Conservation (phyloP, 2,888 invertebrate genomes). For the Podotricha telesiphe region DNA sequence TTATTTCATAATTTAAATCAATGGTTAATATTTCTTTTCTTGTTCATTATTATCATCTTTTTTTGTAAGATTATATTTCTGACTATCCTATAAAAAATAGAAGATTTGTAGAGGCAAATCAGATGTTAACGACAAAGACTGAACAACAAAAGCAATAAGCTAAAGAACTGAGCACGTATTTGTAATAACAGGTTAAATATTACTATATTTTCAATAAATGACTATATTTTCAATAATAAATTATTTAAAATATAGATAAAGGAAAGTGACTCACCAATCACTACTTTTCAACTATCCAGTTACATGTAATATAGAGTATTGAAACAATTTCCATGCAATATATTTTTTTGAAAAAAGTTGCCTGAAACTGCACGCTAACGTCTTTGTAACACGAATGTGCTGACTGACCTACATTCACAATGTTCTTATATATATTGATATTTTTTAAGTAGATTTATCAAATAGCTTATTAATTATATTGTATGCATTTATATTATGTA, state of each 20-base stretch:
- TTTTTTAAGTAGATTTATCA: background rate
- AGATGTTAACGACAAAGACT: no score
- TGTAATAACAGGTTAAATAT: no score
- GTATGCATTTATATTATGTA: no score
- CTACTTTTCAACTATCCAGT: background rate
- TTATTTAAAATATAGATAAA: background rate
- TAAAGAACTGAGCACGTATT: no score
- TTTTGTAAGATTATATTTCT: no score
- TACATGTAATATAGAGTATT: constrained; percentile 52
- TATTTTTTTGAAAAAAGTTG: constrained; percentile 66
- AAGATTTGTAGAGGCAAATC: no score
- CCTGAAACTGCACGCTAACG: constrained; percentile 68
- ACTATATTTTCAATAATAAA: background rate
- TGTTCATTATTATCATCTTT: no score
- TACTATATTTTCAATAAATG: no score
- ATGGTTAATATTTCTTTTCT: no score
- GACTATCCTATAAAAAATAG: no score
- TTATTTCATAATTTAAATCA: no score
- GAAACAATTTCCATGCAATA: constrained; percentile 66
- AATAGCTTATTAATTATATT: background rate
- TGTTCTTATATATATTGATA: constrained; percentile 28
- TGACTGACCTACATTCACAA: constrained; percentile 63
- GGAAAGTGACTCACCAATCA: background rate
- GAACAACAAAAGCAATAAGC: no score
- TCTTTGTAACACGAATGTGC: constrained; percentile 58